Evolutionary conservation across 2,113 vertebrate genomes (phyloP).

Genomic region (Trematocara macrostoma): DNA sequence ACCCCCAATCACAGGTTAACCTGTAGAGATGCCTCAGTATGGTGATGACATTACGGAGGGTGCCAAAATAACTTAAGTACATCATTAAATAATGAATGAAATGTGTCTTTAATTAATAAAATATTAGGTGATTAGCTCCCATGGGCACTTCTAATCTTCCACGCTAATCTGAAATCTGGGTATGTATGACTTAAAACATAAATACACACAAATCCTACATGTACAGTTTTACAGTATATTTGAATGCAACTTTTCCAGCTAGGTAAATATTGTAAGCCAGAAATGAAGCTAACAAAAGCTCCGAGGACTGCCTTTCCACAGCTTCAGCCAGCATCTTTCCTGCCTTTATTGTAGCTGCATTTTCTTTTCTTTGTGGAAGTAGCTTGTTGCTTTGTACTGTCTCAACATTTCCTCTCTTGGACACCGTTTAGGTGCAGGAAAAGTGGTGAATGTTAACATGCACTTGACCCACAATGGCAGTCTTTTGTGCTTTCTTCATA

Average conservation of each 20-base stretch:
- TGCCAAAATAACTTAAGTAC: neutral
- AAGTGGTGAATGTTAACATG: neutral
- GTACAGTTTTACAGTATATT: neutral
- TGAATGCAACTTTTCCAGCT: neutral
- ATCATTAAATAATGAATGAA: neutral
- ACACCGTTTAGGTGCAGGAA: neutral
- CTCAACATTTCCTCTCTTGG: neutral
- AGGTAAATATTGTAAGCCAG: neutral
- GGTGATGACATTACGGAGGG: neutral
- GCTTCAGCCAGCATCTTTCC: neutral
- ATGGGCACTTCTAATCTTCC: neutral
- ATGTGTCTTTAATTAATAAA: neutral
- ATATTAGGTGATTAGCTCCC: neutral
- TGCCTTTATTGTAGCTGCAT: neutral
- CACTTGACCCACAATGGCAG: neutral
- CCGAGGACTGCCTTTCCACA: neutral
- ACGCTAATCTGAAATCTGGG: neutral
- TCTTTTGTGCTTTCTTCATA: neutral
- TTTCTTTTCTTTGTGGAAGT: neutral
- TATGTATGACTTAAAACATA: neutral
- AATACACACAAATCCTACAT: neutral
- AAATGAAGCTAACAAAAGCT: neutral
- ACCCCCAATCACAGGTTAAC: neutral
- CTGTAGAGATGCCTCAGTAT: neutral
- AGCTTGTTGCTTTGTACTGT: neutral